Conservation (phyloP, 2,113 vertebrate species). For the Dasypus novemcinctus region DNA sequence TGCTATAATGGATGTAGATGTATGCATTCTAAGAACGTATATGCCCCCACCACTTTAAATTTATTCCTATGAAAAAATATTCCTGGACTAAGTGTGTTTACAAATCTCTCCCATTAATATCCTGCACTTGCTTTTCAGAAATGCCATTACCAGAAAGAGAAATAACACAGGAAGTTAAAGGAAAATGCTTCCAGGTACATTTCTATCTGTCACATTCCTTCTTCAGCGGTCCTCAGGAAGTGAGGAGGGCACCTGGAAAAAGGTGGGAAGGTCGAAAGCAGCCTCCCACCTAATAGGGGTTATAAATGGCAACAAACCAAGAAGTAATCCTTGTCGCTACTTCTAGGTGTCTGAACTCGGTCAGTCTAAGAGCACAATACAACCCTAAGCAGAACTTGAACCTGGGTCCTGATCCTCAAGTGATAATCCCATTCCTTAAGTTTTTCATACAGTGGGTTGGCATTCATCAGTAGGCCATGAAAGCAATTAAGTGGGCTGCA, state of each 20-base stretch:
- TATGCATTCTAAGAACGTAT: neutral
- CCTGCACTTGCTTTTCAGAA: constrained; percentile 10
- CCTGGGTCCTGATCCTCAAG: neutral
- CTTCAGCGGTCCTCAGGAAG: neutral
- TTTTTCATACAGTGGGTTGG: neutral
- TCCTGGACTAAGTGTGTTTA: neutral
- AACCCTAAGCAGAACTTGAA: neutral
- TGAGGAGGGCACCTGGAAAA: neutral
- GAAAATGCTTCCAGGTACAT: neutral
- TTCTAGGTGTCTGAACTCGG: neutral
- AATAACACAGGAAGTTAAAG: neutral
- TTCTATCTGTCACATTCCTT: neutral
- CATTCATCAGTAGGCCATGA: neutral
- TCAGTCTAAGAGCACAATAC: neutral
- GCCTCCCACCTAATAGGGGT: neutral
- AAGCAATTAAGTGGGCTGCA: neutral
- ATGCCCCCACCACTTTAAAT: neutral
- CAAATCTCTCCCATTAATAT: neutral
- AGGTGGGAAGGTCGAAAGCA: neutral
- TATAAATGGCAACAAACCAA: neutral
- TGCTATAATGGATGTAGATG: neutral
- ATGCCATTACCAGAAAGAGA: neutral
- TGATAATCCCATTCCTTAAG: neutral
- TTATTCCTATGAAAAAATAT: neutral
- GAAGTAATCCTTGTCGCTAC: neutral